These are phyloP conservation scores for Aviceda subcristata DNA, from an alignment of 2,113 vertebrate species.

Conservation along the genomic window DNA sequence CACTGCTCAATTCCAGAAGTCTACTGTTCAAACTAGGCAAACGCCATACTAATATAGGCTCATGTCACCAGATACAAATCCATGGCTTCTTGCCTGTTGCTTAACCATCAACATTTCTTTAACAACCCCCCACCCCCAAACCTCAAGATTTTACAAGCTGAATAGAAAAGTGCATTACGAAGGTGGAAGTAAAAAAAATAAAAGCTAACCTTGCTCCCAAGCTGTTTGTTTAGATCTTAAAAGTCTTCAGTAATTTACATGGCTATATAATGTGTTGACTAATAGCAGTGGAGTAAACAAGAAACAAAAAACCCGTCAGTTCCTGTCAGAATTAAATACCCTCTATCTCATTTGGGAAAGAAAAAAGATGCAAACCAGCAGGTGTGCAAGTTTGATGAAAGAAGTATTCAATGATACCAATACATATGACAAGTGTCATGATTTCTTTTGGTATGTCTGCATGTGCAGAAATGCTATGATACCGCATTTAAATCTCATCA, in stretches of 20 bases:
- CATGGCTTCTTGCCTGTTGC: not conserved
- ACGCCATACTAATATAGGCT: not conserved
- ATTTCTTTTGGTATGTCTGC: not conserved
- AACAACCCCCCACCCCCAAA: no score
- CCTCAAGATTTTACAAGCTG: not conserved
- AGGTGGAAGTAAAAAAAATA: not conserved
- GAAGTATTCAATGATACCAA: not conserved
- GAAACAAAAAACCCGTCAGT: not conserved
- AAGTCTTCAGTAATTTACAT: not conserved
- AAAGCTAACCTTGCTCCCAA: not conserved
- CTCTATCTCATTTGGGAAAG: not conserved
- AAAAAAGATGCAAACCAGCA: not conserved
- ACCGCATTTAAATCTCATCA: not conserved
- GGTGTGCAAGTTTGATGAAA: not conserved
- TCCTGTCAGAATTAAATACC: not conserved
- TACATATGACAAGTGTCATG: not conserved
- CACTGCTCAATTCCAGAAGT: not conserved
- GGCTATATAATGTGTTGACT: not conserved
- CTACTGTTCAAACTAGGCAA: accelerated
- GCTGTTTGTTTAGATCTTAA: not conserved
- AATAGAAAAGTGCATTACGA: not conserved
- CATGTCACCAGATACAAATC: not conserved
- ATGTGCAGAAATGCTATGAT: not conserved
- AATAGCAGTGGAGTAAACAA: not conserved
- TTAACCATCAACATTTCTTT: not conserved